Evolutionary conservation across 2,113 vertebrate genomes (phyloP).

Genomic region (Leucoraja erinaceus): DNA sequence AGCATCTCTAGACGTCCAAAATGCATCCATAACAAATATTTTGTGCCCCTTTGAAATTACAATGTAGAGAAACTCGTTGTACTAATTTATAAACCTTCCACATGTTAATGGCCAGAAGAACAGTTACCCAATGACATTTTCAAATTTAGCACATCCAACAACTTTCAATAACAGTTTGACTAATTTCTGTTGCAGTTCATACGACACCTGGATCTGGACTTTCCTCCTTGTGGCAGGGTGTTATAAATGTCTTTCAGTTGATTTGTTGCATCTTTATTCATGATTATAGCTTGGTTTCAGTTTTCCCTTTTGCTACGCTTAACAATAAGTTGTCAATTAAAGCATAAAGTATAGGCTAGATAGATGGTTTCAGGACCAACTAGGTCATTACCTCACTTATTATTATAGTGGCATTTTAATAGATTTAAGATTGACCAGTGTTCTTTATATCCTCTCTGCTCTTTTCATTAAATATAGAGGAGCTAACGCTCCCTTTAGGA

Average conservation of each 20-base stretch:
- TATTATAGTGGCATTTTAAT: neutral
- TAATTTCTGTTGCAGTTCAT: neutral
- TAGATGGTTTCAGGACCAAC: neutral
- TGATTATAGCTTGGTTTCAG: neutral
- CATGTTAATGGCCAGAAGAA: neutral
- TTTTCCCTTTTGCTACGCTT: neutral
- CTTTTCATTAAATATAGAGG: neutral
- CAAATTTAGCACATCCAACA: neutral
- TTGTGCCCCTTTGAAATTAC: neutral
- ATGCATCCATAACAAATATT: neutral
- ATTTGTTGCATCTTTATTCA: neutral
- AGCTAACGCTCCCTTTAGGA: neutral
- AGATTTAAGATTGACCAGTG: neutral
- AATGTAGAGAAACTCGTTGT: neutral
- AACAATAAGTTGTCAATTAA: neutral
- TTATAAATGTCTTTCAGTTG: neutral
- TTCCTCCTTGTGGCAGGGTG: neutral
- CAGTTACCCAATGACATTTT: neutral
- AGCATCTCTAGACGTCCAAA: neutral
- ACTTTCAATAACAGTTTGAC: neutral
- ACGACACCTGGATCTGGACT: neutral
- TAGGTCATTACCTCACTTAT: neutral
- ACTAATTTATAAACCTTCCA: neutral
- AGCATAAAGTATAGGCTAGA: neutral
- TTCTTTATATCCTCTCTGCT: neutral